Percentiles rank a stretch among this genome's conserved stretches.
Conservation (phyloP, 2,113 vertebrate genomes). For the Rhombomys opimus region DNA sequence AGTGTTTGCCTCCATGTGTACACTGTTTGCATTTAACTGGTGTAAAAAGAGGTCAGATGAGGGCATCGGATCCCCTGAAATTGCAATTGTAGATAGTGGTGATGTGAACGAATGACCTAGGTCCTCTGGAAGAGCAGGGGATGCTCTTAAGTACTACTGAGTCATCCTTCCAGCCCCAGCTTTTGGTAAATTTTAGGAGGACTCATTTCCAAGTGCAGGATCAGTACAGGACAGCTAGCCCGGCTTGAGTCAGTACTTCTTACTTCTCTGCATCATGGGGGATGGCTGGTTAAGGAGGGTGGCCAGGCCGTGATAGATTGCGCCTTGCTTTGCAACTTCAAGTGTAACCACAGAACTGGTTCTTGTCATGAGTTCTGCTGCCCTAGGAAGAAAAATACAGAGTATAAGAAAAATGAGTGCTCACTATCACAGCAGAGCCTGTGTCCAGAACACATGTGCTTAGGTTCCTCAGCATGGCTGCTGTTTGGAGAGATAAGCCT, state of each 20-base stretch:
- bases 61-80: background rate
- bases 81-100: background rate
- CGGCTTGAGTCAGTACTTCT: conserved; percentile 40
- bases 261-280: conserved; percentile 97
- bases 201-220: background rate
- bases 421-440: background rate
- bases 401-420: background rate
- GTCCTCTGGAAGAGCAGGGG: background rate
- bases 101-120: no score
- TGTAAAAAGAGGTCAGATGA: background rate
- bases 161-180: background rate
- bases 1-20: background rate
- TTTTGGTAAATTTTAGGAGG: background rate
- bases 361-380: conserved; percentile 99
- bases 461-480: rapidly evolving
- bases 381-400: conserved; percentile 87
- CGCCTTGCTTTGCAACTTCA: conserved; percentile 98
- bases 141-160: background rate
- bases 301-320: conserved; percentile 98
- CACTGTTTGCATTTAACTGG: background rate
- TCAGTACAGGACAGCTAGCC: no score
- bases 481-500: no score
- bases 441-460: rapidly evolving
- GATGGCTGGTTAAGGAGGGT: conserved; percentile 98
- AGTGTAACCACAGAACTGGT: conserved; percentile 98